phyloP scores from a whole-genome alignment of 2,113 vertebrate species.

The Eretmochelys imbricata region DNA sequence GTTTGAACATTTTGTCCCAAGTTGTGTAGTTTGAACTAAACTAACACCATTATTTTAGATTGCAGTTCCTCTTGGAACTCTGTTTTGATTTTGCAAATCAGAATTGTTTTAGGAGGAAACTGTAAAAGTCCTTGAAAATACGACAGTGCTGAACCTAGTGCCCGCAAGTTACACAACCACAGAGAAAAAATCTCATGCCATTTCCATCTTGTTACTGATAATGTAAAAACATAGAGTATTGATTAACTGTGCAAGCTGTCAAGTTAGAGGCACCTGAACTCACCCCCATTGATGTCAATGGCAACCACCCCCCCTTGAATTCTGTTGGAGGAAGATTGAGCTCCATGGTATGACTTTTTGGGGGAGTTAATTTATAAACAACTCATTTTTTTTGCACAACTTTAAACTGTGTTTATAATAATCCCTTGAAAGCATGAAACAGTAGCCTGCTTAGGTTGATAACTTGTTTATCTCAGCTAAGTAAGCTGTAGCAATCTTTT shows the following conservation, averaged over 20 bases:
- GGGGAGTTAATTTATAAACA: background rate
- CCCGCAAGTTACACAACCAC: background rate
- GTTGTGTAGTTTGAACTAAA: background rate
- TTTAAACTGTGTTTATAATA: background rate
- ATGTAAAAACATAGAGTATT: background rate
- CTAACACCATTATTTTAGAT: background rate
- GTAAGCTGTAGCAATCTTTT: background rate
- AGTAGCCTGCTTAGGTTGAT: background rate
- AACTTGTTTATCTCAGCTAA: background rate
- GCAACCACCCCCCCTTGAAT: background rate
- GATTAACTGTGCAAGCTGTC: background rate
- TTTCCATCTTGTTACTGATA: background rate
- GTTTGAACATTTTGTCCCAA: slow-evolving; percentile 3
- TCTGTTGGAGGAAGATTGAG: background rate
- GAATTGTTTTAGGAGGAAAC: slow-evolving; percentile 26
- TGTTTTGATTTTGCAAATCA: background rate
- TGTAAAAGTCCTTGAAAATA: background rate
- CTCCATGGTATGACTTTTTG: background rate
- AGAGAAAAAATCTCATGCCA: background rate
- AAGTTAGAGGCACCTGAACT: background rate
- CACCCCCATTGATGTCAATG: background rate
- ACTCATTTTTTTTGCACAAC: background rate
- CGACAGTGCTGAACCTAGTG: accelerated
- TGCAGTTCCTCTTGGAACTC: slow-evolving; percentile 34
- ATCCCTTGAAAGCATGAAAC: background rate